Conservation (phyloP, 2,888 invertebrate genomes). For the Aphodius granarius region DNA sequence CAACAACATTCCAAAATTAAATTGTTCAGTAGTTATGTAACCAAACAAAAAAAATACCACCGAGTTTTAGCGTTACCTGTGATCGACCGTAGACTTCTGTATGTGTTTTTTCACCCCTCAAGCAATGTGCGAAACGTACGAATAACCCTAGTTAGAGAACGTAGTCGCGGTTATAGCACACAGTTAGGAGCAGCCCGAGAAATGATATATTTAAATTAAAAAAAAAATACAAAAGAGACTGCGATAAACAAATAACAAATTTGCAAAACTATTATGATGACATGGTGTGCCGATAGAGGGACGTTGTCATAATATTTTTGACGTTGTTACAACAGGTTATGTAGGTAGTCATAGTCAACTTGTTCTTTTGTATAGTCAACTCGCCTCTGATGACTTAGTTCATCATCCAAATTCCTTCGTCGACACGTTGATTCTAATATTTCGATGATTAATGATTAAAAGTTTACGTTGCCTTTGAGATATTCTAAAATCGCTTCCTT, state of each 20-base stretch:
- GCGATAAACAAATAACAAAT: constrained; percentile 56
- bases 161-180: constrained; percentile 4
- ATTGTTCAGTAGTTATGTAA: neutral
- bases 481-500: neutral
- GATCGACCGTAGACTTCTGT: neutral
- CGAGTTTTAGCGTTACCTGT: constrained; percentile 8
- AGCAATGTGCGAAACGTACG: neutral
- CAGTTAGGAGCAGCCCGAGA: neutral
- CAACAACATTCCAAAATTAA: neutral
- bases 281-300: constrained; percentile 34
- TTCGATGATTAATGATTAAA: neutral
- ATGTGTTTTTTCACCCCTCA: neutral
- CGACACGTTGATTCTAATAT: constrained; percentile 7
- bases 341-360: constrained; percentile 51
- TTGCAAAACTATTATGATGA: constrained; percentile 54
- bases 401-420: constrained; percentile 56
- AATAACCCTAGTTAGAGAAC: neutral
- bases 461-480: neutral
- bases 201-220: constrained; percentile 6
- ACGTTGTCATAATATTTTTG: constrained; percentile 52
- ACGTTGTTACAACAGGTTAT: constrained; percentile 48
- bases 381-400: constrained; percentile 38
- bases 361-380: constrained; percentile 52
- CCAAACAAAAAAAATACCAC: neutral
- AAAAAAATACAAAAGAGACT: constrained; percentile 50